Evolutionary conservation across 2,113 vertebrate genomes (phyloP).

Genomic region (Siphamia tubifer): DNA sequence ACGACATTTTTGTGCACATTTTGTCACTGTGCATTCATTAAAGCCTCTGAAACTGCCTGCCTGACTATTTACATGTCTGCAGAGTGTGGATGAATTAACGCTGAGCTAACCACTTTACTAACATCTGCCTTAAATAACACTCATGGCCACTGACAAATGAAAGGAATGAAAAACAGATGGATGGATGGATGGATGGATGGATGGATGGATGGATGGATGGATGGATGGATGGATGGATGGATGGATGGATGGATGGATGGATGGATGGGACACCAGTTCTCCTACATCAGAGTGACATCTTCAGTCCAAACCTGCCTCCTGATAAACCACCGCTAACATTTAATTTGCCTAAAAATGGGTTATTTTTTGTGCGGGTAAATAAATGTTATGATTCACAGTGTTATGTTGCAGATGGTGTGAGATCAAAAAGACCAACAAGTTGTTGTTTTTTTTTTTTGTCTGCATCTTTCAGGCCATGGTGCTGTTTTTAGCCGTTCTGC

Average conservation of each 20-base stretch:
- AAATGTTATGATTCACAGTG: neutral
- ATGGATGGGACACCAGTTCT: neutral
- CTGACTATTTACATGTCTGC: no score
- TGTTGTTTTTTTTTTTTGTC: neutral
- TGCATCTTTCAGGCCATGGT: neutral
- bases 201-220: no score
- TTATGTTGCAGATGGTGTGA: neutral
- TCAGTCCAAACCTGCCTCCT: neutral
- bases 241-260: no score
- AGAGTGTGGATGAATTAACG: no score
- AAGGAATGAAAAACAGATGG: no score
- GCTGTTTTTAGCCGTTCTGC: neutral
- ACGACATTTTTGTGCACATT: neutral
- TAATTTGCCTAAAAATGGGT: neutral
- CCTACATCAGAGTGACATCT: neutral
- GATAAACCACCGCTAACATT: neutral
- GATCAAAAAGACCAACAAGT: neutral
- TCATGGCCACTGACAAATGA: no score
- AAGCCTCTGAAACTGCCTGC: no score
- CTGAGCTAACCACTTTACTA: no score
- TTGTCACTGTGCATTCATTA: neutral
- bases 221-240: no score
- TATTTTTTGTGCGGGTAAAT: neutral
- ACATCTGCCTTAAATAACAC: no score
- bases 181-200: no score